These are phyloP conservation scores for Fissipunctia ypsillon DNA, from an alignment of 2,888 invertebrate genomes.

Conservation along the genomic window DNA sequence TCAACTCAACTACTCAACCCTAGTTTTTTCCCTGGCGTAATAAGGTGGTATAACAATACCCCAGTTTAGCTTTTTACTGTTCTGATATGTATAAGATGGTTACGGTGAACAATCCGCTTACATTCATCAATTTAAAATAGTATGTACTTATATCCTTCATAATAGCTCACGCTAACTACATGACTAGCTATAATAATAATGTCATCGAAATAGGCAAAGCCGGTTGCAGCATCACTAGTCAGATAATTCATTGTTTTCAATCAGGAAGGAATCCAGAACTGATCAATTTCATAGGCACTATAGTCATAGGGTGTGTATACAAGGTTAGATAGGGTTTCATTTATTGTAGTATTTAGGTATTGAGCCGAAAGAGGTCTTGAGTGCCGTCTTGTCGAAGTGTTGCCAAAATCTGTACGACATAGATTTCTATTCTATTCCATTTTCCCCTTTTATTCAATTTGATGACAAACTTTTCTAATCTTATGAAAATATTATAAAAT, in stretches of 20 bases:
- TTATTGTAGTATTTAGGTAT: background rate
- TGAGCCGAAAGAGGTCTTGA: background rate
- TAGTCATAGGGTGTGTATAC: background rate
- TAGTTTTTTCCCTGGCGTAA: background rate
- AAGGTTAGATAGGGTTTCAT: background rate
- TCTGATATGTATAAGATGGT: too few relatives aligned
- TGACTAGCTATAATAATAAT: background rate
- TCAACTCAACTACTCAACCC: background rate
- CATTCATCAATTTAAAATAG: slow-evolving; percentile 1
- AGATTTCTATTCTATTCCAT: background rate
- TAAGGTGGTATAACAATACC: background rate
- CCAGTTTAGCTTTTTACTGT: too few relatives aligned
- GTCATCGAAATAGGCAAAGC: background rate
- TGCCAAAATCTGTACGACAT: background rate
- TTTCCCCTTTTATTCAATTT: background rate
- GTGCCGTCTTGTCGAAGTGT: background rate
- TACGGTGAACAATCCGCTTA: too few relatives aligned
- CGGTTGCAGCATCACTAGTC: too few relatives aligned
- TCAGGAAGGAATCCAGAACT: background rate
- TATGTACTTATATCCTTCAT: background rate
- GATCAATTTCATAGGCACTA: background rate
- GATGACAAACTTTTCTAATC: background rate
- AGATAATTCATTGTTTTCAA: background rate
- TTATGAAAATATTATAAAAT: background rate
- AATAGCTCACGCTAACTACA: background rate